phyloP scores from a whole-genome alignment of 2,113 vertebrate species.

The Carollia perspicillata region DNA sequence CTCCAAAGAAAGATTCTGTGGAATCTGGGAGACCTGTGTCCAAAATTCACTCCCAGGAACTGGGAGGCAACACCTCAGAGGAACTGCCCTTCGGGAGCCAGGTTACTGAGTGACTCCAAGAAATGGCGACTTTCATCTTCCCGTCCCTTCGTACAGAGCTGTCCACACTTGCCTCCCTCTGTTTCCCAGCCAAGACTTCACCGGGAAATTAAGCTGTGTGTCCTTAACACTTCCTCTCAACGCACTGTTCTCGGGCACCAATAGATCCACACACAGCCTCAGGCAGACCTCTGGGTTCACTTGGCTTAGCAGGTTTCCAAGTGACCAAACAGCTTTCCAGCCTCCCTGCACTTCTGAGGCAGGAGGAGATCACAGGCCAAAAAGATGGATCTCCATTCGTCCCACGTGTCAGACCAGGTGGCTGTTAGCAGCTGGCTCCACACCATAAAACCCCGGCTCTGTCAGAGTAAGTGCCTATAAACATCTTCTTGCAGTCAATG shows the following conservation, averaged over 20 bases:
- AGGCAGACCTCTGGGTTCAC: constrained; percentile 1
- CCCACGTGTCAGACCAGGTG: neutral
- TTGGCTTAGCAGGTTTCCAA: constrained; percentile 19
- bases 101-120: neutral
- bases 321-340: neutral
- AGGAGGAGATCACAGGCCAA: neutral
- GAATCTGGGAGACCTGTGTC: neutral
- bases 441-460: neutral
- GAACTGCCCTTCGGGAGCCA: neutral
- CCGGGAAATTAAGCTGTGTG: neutral
- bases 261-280: constrained; percentile 14
- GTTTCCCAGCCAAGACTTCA: constrained; percentile 3
- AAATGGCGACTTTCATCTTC: neutral
- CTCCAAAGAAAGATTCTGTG: neutral
- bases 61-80: neutral
- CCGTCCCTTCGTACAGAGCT: neutral
- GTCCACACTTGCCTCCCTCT: constrained; percentile 5
- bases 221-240: constrained; percentile 36
- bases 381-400: neutral
- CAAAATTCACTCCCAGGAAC: neutral
- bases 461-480: neutral
- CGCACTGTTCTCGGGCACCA: constrained; percentile 7
- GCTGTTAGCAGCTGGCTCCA: neutral
- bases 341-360: neutral
- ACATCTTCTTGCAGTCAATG: neutral